These are phyloP conservation scores for Gymnoscopelus microlampas DNA, from an alignment of 2,797 vertebrate species.

Conservation along the genomic window DNA sequence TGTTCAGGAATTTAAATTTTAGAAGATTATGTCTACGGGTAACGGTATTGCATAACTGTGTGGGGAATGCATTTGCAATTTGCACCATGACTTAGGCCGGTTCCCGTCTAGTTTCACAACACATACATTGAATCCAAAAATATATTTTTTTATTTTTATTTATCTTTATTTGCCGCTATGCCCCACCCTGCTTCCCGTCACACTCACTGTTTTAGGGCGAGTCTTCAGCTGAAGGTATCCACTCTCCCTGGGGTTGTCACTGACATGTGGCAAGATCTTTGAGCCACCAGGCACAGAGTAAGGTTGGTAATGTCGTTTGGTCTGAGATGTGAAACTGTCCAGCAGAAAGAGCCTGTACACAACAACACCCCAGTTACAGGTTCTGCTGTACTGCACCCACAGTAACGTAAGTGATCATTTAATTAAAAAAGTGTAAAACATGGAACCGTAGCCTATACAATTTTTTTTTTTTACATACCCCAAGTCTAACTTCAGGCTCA, in stretches of 20 bases:
- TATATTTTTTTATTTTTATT: background rate
- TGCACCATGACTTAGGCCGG: background rate
- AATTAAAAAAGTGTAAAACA: no score
- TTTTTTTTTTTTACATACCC: no score
- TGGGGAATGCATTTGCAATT: background rate
- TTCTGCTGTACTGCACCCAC: background rate
- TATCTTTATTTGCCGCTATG: conserved; percentile 15
- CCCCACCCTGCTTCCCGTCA: background rate
- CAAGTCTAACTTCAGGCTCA: background rate
- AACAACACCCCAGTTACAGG: conserved; percentile 13
- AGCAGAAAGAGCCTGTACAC: conserved; percentile 53
- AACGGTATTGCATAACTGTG: background rate
- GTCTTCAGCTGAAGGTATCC: conserved; percentile 46
- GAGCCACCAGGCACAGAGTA: conserved; percentile 11
- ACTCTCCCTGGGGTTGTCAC: conserved; percentile 43
- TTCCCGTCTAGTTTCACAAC: no score
- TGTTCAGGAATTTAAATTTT: background rate
- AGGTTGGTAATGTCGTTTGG: conserved; percentile 53
- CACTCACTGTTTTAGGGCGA: conserved; percentile 8
- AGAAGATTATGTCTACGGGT: no score
- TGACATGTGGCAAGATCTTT: conserved; percentile 32
- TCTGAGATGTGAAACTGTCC: conserved; percentile 62
- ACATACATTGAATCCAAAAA: no score
- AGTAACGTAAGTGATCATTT: background rate
- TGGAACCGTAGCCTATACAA: no score